Conservation (phyloP, 1,140 invertebrate species). For the Aricia agestis region DNA sequence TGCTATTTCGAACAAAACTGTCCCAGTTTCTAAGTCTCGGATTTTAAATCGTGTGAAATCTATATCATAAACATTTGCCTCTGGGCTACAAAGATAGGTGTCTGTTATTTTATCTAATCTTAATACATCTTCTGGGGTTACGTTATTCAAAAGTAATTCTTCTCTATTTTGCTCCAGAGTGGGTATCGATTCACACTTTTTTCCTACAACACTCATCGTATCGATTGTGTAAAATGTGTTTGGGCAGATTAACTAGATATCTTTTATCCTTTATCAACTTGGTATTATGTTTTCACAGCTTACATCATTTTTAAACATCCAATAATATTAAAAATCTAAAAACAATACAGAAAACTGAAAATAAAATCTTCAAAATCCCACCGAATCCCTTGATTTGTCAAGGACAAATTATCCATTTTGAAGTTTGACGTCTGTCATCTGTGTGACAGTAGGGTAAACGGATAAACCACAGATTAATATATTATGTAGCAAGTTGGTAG, state of each 20-base stretch:
- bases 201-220: constrained; percentile 69
- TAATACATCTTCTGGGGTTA: constrained; percentile 81
- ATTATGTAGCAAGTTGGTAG: no score
- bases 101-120: constrained; percentile 79
- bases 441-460: no score
- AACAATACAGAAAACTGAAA: constrained; percentile 1
- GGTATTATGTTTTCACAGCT: neutral
- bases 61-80: constrained; percentile 98
- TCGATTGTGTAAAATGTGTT: neutral
- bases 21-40: constrained; percentile 94
- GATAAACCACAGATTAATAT: no score
- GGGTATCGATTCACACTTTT: constrained; percentile 70
- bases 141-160: constrained; percentile 52
- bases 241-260: neutral
- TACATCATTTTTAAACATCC: neutral
- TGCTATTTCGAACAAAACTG: constrained; percentile 97
- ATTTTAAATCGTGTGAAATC: constrained; percentile 99
- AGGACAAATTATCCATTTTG: no score
- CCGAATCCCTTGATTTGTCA: neutral
- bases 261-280: neutral
- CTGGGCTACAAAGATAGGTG: constrained; percentile 92
- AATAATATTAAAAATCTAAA: neutral
- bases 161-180: constrained; percentile 51
- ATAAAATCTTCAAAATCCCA: neutral
- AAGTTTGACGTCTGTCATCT: no score